Evolutionary conservation across 2,888 invertebrate species (phyloP).

Genomic region (Rhamphomyia laevipes): DNA sequence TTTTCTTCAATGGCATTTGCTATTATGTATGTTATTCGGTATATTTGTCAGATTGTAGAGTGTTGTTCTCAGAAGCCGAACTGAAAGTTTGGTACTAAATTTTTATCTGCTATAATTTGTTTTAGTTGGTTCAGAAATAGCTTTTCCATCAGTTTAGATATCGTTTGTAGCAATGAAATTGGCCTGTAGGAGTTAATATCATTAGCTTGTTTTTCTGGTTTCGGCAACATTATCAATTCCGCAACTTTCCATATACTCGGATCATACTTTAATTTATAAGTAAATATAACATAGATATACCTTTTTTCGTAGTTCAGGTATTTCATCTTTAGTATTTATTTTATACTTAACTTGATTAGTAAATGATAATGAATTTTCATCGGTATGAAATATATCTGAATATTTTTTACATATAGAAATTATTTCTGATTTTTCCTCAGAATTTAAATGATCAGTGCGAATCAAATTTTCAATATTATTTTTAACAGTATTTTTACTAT

Average conservation of each 20-base stretch:
- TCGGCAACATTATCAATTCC: slow-evolving; percentile 4
- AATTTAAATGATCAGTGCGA: too few relatives aligned
- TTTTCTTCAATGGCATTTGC: slow-evolving; percentile 1
- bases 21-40: slow-evolving; percentile 9
- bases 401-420: too few relatives aligned
- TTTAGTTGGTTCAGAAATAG: background rate
- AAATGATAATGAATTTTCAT: too few relatives aligned
- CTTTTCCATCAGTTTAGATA: slow-evolving; percentile 14
- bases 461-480: too few relatives aligned
- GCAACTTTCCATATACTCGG: slow-evolving; percentile 16
- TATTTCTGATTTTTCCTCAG: too few relatives aligned
- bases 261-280: slow-evolving; percentile 8
- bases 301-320: too few relatives aligned
- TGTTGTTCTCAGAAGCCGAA: slow-evolving; percentile 12
- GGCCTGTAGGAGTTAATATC: slow-evolving; percentile 9
- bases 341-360: too few relatives aligned
- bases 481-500: too few relatives aligned
- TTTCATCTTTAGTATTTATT: too few relatives aligned
- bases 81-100: slow-evolving; percentile 8
- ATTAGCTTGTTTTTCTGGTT: slow-evolving; percentile 10
- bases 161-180: slow-evolving; percentile 12
- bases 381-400: too few relatives aligned
- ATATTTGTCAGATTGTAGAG: slow-evolving; percentile 11
- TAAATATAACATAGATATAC: background rate
- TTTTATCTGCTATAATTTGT: too few relatives aligned